Conservation (phyloP, 2,797 vertebrate genomes). For the Tapera naevia region DNA sequence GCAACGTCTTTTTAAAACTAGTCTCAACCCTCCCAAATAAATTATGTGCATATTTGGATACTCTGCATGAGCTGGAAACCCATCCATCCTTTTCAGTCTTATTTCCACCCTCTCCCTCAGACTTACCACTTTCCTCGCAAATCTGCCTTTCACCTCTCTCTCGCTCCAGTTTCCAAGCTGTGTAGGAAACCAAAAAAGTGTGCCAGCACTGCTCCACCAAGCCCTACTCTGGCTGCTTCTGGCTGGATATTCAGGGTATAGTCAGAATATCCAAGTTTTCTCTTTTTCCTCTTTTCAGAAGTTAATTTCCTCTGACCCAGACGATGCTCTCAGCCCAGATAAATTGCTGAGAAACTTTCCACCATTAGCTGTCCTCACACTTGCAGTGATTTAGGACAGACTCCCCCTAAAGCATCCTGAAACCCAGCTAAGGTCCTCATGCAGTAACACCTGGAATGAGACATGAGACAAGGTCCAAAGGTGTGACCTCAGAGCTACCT, state of each 20-base stretch:
- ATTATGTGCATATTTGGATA: not conserved
- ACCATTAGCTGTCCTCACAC: not conserved
- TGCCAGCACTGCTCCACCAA: not conserved
- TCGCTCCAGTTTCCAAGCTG: slow-evolving; percentile 2
- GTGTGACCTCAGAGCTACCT: not conserved
- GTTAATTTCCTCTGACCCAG: not conserved
- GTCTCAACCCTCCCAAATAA: not conserved
- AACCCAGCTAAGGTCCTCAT: not conserved
- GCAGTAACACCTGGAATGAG: fast-evolving
- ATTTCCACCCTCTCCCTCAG: not conserved
- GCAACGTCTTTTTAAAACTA: not conserved
- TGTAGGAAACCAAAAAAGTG: not conserved
- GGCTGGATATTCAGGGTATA: not conserved
- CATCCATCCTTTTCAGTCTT: not conserved
- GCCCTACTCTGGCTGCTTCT: not conserved
- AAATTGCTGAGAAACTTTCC: not conserved
- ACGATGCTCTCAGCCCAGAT: not conserved
- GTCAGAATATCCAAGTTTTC: not conserved
- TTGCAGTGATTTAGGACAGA: not conserved
- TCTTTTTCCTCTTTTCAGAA: not conserved
- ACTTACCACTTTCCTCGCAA: slow-evolving; percentile 8
- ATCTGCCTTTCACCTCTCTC: slow-evolving; percentile 18
- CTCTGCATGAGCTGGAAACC: not conserved
- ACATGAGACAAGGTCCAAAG: not conserved
- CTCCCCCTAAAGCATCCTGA: not conserved